Conservation (phyloP, 2,113 vertebrate genomes). For the Laterallus jamaicensis region DNA sequence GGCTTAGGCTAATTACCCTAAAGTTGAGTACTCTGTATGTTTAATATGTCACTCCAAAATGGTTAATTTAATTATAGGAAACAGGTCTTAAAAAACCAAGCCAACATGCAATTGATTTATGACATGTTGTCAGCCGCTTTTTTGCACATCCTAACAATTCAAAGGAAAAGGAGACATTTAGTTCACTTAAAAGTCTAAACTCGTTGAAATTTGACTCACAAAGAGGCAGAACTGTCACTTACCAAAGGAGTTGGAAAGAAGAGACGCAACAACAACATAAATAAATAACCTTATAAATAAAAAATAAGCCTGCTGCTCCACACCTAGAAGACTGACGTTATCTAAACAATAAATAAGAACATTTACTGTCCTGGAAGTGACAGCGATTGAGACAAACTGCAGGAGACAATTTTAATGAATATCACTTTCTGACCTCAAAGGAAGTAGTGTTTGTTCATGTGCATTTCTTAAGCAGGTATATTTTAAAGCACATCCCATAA, state of each 20-base stretch:
- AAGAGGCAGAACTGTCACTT: constrained; percentile 19
- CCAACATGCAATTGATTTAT: neutral
- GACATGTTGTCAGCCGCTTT: neutral
- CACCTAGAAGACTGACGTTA: neutral
- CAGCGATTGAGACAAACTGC: neutral
- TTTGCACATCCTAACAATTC: neutral
- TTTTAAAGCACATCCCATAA: neutral
- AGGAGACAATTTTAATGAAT: constrained; percentile 16
- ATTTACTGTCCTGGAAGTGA: neutral
- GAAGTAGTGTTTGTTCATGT: neutral
- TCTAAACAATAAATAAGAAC: constrained; percentile 49
- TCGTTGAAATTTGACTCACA: constrained; percentile 21
- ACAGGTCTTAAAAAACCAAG: neutral
- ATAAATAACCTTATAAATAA: constrained; percentile 70
- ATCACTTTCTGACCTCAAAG: constrained; percentile 12
- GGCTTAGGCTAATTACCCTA: neutral
- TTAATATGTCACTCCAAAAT: constrained; percentile 6
- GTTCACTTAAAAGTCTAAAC: constrained; percentile 23
- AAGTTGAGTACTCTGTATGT: neutral
- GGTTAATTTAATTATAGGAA: constrained; percentile 28
- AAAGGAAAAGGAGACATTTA: constrained; percentile 7
- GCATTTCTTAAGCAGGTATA: neutral
- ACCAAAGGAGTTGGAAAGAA: constrained; percentile 42
- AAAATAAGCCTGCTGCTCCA: constrained; percentile 44
- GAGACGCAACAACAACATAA: constrained; percentile 51